These are phyloP conservation scores for Drosophila asahinai DNA, from an alignment of 1,140 invertebrate species.

Conservation along the genomic window DNA sequence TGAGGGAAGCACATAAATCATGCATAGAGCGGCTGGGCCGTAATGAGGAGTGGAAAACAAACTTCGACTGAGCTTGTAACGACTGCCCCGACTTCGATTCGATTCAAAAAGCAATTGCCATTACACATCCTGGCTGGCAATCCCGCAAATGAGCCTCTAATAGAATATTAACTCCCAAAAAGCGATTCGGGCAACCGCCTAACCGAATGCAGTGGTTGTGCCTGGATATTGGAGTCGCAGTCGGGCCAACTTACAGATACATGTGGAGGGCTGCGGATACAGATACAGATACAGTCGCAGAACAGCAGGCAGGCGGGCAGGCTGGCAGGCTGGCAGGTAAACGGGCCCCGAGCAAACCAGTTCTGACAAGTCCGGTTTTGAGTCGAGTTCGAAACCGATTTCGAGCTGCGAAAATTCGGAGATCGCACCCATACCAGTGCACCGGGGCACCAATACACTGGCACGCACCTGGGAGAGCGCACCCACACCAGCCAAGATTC, in stretches of 20 bases:
- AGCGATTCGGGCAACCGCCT: constrained; percentile 61
- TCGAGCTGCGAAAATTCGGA: constrained; percentile 72
- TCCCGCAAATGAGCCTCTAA: constrained; percentile 84
- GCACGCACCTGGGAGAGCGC: constrained; percentile 41
- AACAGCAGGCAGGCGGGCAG: constrained; percentile 49
- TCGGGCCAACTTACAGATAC: constrained; percentile 20
- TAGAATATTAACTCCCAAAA: constrained; percentile 84
- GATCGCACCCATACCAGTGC: constrained; percentile 70
- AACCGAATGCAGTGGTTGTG: constrained; percentile 53
- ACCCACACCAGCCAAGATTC: constrained; percentile 48
- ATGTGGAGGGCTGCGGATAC: constrained; percentile 18
- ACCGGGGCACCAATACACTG: constrained; percentile 33
- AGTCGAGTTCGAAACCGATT: constrained; percentile 54
- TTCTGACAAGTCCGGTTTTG: constrained; percentile 66
- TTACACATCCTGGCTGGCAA: constrained; percentile 76
- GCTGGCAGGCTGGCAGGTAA: constrained; percentile 59
- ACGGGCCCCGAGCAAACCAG: constrained; percentile 44
- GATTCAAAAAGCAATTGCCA: constrained; percentile 31
- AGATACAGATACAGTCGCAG: constrained; percentile 11
- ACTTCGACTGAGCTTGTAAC: constrained; percentile 45
- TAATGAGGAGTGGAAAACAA: constrained; percentile 66
- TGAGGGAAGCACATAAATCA: constrained; percentile 69
- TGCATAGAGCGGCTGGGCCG: constrained; percentile 30
- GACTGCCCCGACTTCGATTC: constrained; percentile 41
- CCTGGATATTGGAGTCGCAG: constrained; percentile 39